Conservation (phyloP, 2,113 vertebrate species). For the Plecotus auritus region DNA sequence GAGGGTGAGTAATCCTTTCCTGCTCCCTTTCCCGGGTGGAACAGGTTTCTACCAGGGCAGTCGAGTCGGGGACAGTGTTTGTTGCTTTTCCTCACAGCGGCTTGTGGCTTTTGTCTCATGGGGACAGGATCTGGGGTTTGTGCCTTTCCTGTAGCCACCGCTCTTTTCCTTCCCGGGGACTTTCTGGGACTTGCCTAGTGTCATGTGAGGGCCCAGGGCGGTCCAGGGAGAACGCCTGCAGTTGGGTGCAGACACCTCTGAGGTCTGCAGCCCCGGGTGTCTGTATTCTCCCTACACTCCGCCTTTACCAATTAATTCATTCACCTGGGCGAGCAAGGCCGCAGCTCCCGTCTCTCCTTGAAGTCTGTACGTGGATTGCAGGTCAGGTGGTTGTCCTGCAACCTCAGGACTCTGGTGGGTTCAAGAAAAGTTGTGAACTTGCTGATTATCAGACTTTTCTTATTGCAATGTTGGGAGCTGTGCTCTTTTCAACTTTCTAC, state of each 20-base stretch:
- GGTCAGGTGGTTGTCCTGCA: background rate
- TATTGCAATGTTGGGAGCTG: background rate
- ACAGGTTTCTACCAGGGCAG: too few species aligned
- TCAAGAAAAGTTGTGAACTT: background rate
- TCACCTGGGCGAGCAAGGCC: background rate
- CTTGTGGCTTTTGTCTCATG: background rate
- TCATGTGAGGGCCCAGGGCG: background rate
- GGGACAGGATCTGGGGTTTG: background rate
- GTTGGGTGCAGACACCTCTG: too few species aligned
- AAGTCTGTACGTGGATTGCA: background rate
- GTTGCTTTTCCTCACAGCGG: background rate
- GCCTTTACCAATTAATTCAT: background rate
- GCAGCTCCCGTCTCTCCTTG: background rate
- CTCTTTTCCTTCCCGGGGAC: background rate
- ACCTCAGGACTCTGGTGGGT: background rate
- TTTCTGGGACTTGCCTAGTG: background rate
- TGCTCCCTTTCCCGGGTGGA: background rate
- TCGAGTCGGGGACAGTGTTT: background rate
- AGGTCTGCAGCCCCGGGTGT: background rate
- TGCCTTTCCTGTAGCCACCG: background rate
- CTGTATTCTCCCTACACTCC: background rate
- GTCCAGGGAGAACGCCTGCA: background rate
- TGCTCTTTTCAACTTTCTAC: background rate
- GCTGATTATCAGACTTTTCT: background rate
- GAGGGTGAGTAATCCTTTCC: background rate